Percentiles rank a stretch among this genome's conserved stretches.
These are phyloP conservation scores for Latrodectus elegans DNA, from an alignment of 2,888 invertebrate genomes.

Conservation along the genomic window DNA sequence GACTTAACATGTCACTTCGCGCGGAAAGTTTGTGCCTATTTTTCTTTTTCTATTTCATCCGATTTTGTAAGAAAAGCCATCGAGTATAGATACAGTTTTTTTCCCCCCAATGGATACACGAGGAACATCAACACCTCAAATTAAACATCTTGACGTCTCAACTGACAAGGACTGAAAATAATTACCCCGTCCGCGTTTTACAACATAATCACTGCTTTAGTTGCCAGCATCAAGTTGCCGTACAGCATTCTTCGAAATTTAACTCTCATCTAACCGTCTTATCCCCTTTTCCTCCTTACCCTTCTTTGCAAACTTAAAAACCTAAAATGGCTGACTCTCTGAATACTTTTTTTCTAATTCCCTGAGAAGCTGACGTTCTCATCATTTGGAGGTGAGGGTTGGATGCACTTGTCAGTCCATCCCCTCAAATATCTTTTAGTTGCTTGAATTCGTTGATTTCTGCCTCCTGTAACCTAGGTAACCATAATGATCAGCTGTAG, in stretches of 20 bases:
- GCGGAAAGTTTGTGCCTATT: neutral
- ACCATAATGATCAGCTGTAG: slow-evolving; percentile 69
- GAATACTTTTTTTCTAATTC: slow-evolving; percentile 40
- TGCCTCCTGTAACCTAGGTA: slow-evolving; percentile 65
- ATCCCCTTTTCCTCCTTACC: slow-evolving; percentile 16
- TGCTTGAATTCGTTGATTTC: slow-evolving; percentile 53
- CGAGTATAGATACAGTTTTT: slow-evolving; percentile 2
- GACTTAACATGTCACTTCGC: neutral
- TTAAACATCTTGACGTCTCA: slow-evolving; percentile 63
- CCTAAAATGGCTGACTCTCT: slow-evolving; percentile 26
- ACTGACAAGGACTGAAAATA: slow-evolving; percentile 66
- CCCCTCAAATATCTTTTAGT: slow-evolving; percentile 53
- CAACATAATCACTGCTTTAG: slow-evolving; percentile 62
- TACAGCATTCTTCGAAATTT: slow-evolving; percentile 33
- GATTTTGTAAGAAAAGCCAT: neutral
- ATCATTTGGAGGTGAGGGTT: slow-evolving; percentile 25
- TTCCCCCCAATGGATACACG: neutral
- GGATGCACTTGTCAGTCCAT: slow-evolving; percentile 37
- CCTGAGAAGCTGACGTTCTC: slow-evolving; percentile 36
- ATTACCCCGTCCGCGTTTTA: slow-evolving; percentile 57
- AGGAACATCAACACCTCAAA: slow-evolving; percentile 64
- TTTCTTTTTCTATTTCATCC: neutral
- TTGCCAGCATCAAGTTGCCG: slow-evolving; percentile 61
- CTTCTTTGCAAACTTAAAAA: neutral
- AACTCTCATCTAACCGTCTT: slow-evolving; percentile 19